phyloP scores from a whole-genome alignment of 2,888 invertebrate species.

The Monopis laevigella region DNA sequence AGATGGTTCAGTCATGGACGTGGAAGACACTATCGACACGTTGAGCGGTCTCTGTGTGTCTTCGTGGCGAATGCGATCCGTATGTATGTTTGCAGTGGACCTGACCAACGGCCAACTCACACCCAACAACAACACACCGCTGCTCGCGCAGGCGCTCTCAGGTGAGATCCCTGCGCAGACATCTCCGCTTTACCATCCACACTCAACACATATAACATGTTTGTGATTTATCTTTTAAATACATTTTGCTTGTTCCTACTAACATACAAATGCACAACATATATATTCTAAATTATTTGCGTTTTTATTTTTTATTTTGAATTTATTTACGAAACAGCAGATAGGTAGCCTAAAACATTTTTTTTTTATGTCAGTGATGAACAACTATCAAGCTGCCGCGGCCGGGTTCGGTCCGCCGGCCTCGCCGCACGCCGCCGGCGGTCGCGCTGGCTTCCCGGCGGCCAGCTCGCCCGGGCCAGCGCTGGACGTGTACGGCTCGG shows the following conservation, averaged over 20 bases:
- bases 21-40: conserved; percentile 41
- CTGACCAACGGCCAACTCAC: conserved; percentile 95
- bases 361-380: conserved; percentile 97
- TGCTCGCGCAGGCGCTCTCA: conserved; percentile 95
- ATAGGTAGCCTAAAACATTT: too few species aligned
- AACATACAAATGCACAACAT: not conserved
- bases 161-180: conserved; percentile 68
- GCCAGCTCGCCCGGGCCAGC: conserved; percentile 92
- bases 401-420: conserved; percentile 85
- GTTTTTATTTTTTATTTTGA: too few species aligned
- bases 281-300: too few species aligned
- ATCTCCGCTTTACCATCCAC: too few species aligned
- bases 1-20: conserved; percentile 63
- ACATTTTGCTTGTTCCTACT: too few species aligned
- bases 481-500: conserved; percentile 94
- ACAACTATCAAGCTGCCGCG: conserved; percentile 91
- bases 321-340: too few species aligned
- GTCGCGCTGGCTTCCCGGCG: conserved; percentile 84
- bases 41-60: conserved; percentile 34
- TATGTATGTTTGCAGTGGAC: conserved; percentile 87
- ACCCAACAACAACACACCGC: conserved; percentile 95
- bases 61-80: conserved; percentile 67
- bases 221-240: conserved; percentile 7
- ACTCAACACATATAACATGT: too few species aligned
- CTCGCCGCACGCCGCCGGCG: conserved; percentile 80